Conservation (phyloP, 2,797 vertebrate genomes). For the Furcifer pardalis region DNA sequence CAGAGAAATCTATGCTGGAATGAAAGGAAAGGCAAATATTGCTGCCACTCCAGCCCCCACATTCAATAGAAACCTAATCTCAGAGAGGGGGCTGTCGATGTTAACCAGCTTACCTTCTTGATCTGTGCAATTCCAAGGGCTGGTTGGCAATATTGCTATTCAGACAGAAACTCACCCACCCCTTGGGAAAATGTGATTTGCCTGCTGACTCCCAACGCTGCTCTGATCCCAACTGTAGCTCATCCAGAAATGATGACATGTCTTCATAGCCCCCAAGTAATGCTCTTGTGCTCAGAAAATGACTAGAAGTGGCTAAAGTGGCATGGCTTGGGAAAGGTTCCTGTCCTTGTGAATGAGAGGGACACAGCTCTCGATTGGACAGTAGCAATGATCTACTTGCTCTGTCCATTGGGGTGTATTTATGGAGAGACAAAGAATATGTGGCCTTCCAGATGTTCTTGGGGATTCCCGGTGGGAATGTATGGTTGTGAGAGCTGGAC, state of each 20-base stretch:
- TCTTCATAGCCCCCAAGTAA: fast-evolving
- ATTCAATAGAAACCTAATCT: conserved; percentile 77
- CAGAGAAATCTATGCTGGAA: neutral
- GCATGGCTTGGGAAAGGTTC: neutral
- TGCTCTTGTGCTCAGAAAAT: neutral
- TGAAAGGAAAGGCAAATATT: conserved; percentile 3
- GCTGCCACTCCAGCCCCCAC: conserved; percentile 7
- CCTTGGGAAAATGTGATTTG: neutral
- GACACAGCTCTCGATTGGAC: neutral
- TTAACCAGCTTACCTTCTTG: conserved; percentile 65
- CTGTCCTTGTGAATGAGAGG: neutral
- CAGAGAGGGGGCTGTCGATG: conserved; percentile 66
- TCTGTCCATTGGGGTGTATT: neutral
- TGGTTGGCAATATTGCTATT: neutral
- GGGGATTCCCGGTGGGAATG: no score
- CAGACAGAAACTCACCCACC: neutral
- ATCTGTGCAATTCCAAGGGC: neutral
- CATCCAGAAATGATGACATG: neutral
- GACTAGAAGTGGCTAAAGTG: neutral
- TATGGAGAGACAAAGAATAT: neutral
- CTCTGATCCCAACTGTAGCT: fast-evolving
- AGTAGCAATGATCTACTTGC: neutral
- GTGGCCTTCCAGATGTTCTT: neutral
- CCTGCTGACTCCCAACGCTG: neutral
- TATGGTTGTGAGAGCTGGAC: no score